Conservation (phyloP, 2,888 invertebrate species). For the Strigamia crassipes region DNA sequence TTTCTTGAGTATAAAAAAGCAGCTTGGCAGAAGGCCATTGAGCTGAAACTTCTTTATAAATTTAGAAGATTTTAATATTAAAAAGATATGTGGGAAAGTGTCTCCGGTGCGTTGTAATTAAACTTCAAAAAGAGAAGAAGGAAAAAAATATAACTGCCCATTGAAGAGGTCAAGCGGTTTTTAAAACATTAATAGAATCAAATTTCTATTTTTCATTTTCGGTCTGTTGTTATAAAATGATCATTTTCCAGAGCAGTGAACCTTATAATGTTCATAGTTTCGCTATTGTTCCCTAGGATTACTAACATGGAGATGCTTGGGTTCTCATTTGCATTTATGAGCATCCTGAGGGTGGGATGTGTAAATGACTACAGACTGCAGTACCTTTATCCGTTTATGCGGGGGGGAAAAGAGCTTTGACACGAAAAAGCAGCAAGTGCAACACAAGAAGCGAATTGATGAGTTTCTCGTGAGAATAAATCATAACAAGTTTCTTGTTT, state of each 20-base stretch:
- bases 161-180: neutral
- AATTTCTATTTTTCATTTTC: neutral
- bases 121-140: neutral
- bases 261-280: neutral
- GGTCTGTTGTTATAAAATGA: neutral
- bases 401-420: neutral
- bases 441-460: neutral
- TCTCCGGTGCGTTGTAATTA: neutral
- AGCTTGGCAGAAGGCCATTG: neutral
- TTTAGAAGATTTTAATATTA: neutral
- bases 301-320: constrained; percentile 26
- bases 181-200: neutral
- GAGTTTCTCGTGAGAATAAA: constrained; percentile 14
- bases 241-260: constrained; percentile 29
- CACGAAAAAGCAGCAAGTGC: neutral
- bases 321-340: constrained; percentile 37
- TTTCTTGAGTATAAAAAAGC: neutral
- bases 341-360: constrained; percentile 32
- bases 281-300: constrained; percentile 2
- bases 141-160: neutral
- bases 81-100: neutral
- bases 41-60: neutral
- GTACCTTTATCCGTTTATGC: neutral
- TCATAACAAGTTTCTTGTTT: constrained; percentile 39
- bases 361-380: constrained; percentile 1